Conservation (phyloP, 2,888 invertebrate genomes). For the Agrotis segetum region DNA sequence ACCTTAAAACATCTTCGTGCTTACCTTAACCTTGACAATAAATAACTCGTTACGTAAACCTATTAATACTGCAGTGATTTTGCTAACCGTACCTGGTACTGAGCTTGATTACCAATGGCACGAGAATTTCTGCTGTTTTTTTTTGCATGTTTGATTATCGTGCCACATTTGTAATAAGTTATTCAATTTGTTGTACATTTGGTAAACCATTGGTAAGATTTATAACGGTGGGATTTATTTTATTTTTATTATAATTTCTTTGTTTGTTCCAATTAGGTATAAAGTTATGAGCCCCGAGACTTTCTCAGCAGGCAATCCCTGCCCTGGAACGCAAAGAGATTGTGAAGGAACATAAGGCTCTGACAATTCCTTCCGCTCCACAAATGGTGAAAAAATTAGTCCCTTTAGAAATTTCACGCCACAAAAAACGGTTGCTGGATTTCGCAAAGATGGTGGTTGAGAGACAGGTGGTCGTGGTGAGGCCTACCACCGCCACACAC, state of each 20-base stretch:
- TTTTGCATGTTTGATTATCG: constrained; percentile 57
- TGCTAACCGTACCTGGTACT: constrained; percentile 60
- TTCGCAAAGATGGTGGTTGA: too few species aligned
- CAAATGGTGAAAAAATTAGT: too few species aligned
- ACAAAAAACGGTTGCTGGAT: too few species aligned
- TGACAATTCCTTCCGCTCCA: too few species aligned
- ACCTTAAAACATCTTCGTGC: constrained; percentile 57
- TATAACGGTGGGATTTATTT: constrained; percentile 30
- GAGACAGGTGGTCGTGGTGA: too few species aligned
- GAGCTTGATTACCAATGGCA: constrained; percentile 49
- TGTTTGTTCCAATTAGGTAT: constrained; percentile 23
- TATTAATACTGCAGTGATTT: constrained; percentile 57
- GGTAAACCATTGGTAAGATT: too few species aligned
- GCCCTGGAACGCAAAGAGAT: too few species aligned
- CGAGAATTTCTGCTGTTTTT: constrained; percentile 42
- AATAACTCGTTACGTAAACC: constrained; percentile 53
- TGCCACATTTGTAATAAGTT: constrained; percentile 48
- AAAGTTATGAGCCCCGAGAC: too few species aligned
- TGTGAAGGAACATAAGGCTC: too few species aligned
- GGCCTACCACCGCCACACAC: too few species aligned
- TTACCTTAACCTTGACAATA: constrained; percentile 61
- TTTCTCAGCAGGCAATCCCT: too few species aligned
- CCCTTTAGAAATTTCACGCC: too few species aligned
- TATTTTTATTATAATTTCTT: constrained; percentile 25
- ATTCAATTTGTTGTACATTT: constrained; percentile 56